Evolutionary conservation across 2,797 vertebrate species (phyloP).

Genomic region (Pitangus sulphuratus): DNA sequence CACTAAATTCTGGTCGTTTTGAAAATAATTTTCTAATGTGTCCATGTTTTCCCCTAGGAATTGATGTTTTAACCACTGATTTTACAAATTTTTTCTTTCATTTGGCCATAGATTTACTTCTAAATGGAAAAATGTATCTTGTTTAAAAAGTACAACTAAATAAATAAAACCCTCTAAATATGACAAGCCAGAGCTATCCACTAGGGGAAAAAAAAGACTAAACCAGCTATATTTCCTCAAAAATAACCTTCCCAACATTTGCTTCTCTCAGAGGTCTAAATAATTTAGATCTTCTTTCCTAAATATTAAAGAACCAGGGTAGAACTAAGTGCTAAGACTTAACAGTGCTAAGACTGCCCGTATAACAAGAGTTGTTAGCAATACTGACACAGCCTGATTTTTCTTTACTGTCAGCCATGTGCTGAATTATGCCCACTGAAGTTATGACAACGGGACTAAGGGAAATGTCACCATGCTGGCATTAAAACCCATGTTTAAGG

Average conservation of each 20-base stretch:
- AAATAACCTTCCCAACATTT: not conserved
- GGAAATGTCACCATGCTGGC: not conserved
- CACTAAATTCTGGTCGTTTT: not conserved
- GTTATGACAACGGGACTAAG: not conserved
- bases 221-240: not conserved
- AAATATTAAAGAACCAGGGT: not conserved
- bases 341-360: not conserved
- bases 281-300: not conserved
- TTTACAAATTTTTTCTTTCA: not conserved
- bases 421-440: not conserved
- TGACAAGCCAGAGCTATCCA: not conserved
- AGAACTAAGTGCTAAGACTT: not conserved
- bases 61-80: not conserved
- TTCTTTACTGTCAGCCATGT: not conserved
- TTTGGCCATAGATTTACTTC: not conserved
- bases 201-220: not conserved
- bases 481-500: not conserved
- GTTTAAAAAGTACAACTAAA: not conserved
- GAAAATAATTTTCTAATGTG: not conserved
- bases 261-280: not conserved
- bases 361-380: not conserved
- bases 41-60: not conserved
- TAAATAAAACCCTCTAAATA: not conserved
- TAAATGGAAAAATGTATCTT: not conserved
- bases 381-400: not conserved